Conservation (phyloP, 2,797 vertebrate genomes). For the Argya squamiceps region DNA sequence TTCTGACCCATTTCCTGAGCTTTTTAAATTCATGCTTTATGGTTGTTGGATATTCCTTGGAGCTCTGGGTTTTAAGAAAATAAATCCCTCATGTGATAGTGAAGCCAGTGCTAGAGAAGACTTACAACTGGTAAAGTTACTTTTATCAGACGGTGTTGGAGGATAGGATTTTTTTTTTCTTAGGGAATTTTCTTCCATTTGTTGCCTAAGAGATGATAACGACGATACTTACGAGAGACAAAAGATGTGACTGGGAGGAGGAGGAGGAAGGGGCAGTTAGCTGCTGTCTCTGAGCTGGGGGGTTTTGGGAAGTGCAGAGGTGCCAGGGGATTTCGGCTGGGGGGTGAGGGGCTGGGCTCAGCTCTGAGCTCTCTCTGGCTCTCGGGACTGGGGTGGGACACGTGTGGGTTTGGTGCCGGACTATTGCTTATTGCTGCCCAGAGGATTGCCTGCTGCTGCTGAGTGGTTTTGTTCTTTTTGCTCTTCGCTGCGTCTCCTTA, state of each 20-base stretch:
- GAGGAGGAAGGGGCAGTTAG: not conserved
- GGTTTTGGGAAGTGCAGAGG: no score
- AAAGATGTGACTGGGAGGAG: not conserved
- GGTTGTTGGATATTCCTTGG: not conserved
- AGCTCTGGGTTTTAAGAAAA: not conserved
- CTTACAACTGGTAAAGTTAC: not conserved
- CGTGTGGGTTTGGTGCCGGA: not conserved
- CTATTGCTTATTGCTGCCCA: not conserved
- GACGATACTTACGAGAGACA: not conserved
- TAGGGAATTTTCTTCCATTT: not conserved
- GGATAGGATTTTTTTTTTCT: not conserved
- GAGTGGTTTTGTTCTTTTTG: not conserved
- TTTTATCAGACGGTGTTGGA: not conserved
- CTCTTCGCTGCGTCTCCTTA: accelerated
- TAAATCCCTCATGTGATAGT: not conserved
- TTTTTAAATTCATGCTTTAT: not conserved
- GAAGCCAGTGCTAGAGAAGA: not conserved
- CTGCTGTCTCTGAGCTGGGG: no score
- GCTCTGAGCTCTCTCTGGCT: not conserved
- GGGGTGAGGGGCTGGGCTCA: not conserved
- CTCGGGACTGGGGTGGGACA: no score
- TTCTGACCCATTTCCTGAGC: not conserved
- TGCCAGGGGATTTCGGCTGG: not conserved
- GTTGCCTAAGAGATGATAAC: not conserved
- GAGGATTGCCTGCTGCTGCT: not conserved